Evolutionary conservation across 2,797 vertebrate genomes (phyloP).

Genomic region (Crax fasciolata): DNA sequence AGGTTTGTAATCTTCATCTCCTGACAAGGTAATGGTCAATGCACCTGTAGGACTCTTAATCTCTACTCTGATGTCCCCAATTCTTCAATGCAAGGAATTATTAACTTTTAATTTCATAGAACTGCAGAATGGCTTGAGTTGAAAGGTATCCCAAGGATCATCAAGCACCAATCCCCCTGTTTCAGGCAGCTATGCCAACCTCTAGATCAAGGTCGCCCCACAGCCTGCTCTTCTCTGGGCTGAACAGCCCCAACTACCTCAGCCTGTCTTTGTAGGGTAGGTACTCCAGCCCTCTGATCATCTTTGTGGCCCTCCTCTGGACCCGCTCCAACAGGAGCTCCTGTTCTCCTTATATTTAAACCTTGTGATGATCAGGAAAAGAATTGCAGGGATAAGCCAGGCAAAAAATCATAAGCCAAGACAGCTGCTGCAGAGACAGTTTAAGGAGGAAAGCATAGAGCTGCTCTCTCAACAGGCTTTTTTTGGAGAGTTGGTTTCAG

Average conservation of each 20-base stretch:
- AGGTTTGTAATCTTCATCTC: fast-evolving
- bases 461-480: not conserved
- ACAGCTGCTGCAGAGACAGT: constrained; percentile 26
- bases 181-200: too few species aligned
- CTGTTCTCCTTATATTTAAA: not conserved
- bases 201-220: too few species aligned
- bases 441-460: not conserved
- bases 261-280: too few species aligned
- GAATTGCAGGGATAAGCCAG: constrained; percentile 25
- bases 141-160: too few species aligned
- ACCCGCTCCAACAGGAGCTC: too few species aligned
- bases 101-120: not conserved
- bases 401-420: constrained; percentile 20
- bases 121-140: too few species aligned
- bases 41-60: not conserved
- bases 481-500: not conserved
- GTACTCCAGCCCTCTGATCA: too few species aligned
- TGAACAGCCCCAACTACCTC: too few species aligned
- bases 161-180: too few species aligned
- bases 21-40: not conserved
- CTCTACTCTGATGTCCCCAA: not conserved
- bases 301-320: too few species aligned
- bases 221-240: too few species aligned
- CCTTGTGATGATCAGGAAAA: constrained; percentile 10
- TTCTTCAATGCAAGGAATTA: not conserved